Conservation (phyloP, 2,888 invertebrate species). For the Scaptomyza polygonia region DNA sequence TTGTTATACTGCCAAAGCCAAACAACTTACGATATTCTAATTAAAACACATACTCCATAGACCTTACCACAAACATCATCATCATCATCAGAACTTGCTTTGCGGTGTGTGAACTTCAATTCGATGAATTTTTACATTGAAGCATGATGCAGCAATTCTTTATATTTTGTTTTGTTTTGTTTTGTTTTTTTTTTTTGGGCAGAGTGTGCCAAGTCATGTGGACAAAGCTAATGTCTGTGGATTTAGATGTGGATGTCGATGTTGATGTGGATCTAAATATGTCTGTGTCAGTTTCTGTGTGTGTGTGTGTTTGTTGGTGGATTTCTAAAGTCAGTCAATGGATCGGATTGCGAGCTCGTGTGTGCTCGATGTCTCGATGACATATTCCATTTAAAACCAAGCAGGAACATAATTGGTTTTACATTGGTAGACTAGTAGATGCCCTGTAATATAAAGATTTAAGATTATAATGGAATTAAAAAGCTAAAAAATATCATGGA, state of each 20-base stretch:
- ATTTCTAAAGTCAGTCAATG: conserved; percentile 49
- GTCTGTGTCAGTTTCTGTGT: not conserved
- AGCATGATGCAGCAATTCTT: conserved; percentile 61
- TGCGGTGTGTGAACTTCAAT: conserved; percentile 58
- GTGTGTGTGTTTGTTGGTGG: conserved; percentile 3
- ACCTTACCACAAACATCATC: conserved; percentile 33
- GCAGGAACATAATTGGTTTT: not conserved
- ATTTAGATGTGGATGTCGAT: conserved; percentile 52
- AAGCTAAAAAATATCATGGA: too few species aligned
- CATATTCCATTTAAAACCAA: conserved; percentile 69
- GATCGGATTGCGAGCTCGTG: conserved; percentile 48
- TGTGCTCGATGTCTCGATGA: conserved; percentile 59
- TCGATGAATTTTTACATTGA: conserved; percentile 73
- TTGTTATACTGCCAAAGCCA: conserved; percentile 76
- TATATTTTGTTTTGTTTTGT: not conserved
- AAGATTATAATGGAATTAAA: too few species aligned
- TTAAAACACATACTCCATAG: conserved; percentile 70
- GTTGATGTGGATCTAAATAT: conserved; percentile 5
- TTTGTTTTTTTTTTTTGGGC: conserved; percentile 46
- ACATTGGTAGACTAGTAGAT: not conserved
- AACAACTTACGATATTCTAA: conserved; percentile 78
- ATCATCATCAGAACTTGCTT: conserved; percentile 34
- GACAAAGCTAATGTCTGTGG: conserved; percentile 72
- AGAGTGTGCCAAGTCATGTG: conserved; percentile 64
- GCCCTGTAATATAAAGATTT: not conserved